These are phyloP conservation scores for Pagetopsis macropterus DNA, from an alignment of 2,797 vertebrate species.

Conservation along the genomic window DNA sequence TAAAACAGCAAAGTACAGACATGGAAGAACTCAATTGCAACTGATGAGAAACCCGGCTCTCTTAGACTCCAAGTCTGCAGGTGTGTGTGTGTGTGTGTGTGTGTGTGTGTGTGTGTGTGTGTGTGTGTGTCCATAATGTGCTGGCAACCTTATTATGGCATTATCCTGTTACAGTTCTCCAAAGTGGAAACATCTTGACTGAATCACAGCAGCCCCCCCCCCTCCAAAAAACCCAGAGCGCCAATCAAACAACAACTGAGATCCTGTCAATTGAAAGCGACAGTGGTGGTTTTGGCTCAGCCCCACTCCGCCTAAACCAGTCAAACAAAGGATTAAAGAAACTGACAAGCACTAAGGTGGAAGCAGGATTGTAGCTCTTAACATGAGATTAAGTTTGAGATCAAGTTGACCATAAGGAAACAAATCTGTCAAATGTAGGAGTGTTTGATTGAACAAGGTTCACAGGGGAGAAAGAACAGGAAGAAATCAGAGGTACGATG, in stretches of 20 bases:
- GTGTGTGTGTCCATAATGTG: constrained; percentile 37
- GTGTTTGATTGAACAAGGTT: constrained; percentile 23
- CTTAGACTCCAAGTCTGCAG: constrained; percentile 33
- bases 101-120: constrained; percentile 36
- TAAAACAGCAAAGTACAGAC: constrained; percentile 22
- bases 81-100: constrained; percentile 39
- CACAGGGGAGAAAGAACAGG: not conserved
- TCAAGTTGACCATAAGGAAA: constrained; percentile 43
- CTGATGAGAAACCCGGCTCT: constrained; percentile 52
- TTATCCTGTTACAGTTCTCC: constrained; percentile 40
- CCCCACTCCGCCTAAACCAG: constrained; percentile 45
- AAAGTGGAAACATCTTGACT: constrained; percentile 71
- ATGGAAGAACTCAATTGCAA: constrained; percentile 2
- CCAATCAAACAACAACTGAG: constrained; percentile 54
- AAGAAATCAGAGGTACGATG: constrained; percentile 19
- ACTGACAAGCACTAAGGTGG: constrained; percentile 28
- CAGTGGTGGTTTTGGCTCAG: constrained; percentile 68
- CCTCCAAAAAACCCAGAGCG: constrained; percentile 24
- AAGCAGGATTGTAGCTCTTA: constrained; percentile 40
- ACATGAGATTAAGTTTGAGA: constrained; percentile 48
- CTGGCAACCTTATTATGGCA: constrained; percentile 47
- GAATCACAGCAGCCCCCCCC: constrained; percentile 40
- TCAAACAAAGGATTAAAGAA: constrained; percentile 58
- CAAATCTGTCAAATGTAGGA: constrained; percentile 39
- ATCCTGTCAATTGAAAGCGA: constrained; percentile 65